Evolutionary conservation across 2,888 invertebrate species (phyloP).

Genomic region (Melieria omissa): DNA sequence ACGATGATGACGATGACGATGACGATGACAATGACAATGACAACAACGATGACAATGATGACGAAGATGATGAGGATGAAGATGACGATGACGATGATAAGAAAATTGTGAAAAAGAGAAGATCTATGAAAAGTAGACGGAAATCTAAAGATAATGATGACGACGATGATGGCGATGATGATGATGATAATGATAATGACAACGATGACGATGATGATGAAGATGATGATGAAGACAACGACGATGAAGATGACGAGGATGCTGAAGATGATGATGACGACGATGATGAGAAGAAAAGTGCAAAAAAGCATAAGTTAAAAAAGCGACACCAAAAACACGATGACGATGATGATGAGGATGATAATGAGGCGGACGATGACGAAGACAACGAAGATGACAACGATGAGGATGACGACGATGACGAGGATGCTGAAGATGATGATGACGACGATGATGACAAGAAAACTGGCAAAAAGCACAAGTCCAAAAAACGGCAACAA

Average conservation of each 20-base stretch:
- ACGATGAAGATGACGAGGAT: constrained; percentile 52
- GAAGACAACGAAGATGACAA: constrained; percentile 58
- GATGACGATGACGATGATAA: constrained; percentile 54
- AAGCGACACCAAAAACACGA: constrained; percentile 62
- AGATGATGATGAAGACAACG: constrained; percentile 54
- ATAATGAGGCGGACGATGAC: constrained; percentile 60
- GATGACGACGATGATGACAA: constrained; percentile 66
- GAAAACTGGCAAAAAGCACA: constrained; percentile 58
- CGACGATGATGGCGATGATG: constrained; percentile 45
- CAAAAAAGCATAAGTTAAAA: constrained; percentile 41
- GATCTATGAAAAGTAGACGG: not conserved
- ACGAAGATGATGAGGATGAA: constrained; percentile 67
- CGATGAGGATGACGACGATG: constrained; percentile 65
- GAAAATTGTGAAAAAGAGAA: constrained; percentile 8
- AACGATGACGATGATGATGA: constrained; percentile 65
- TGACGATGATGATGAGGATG: constrained; percentile 53
- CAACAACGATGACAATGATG: constrained; percentile 65
- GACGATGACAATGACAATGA: constrained; percentile 46
- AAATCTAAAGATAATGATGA: constrained; percentile 59
- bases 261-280: constrained; percentile 42
- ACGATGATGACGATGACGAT: constrained; percentile 52
- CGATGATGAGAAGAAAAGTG: constrained; percentile 45
- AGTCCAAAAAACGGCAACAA: constrained; percentile 57
- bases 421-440: constrained; percentile 58
- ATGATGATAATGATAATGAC: constrained; percentile 52